These are phyloP conservation scores for Euplagia quadripunctaria DNA, from an alignment of 2,888 invertebrate genomes.

Conservation along the genomic window DNA sequence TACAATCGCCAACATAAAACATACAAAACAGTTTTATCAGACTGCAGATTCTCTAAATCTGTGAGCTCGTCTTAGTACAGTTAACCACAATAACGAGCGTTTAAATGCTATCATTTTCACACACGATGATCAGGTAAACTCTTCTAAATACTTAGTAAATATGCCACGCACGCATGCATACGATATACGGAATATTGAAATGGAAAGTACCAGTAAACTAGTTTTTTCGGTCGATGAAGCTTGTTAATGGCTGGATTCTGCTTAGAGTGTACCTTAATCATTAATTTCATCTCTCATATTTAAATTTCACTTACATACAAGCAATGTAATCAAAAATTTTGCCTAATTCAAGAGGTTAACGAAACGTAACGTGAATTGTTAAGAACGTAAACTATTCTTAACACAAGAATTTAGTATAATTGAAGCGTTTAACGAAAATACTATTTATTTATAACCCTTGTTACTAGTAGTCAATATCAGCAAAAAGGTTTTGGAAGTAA, in stretches of 20 bases:
- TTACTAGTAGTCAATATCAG: no score
- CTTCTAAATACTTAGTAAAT: slow-evolving; percentile 15
- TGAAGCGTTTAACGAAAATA: no score
- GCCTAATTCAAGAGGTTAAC: no score
- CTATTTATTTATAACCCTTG: no score
- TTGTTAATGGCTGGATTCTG: neutral
- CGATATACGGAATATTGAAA: slow-evolving; percentile 20
- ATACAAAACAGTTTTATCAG: slow-evolving; percentile 18
- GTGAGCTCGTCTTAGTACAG: slow-evolving; percentile 27
- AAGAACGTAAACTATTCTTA: no score
- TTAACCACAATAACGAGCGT: slow-evolving; percentile 45
- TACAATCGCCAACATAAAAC: slow-evolving; percentile 18
- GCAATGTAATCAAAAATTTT: no score
- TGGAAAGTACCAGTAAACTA: slow-evolving; percentile 9
- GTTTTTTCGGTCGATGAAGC: slow-evolving; percentile 24
- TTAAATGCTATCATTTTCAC: slow-evolving; percentile 46
- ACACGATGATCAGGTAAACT: slow-evolving; percentile 36
- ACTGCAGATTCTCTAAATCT: slow-evolving; percentile 18
- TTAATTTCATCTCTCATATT: no score
- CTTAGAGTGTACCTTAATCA: neutral
- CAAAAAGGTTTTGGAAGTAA: no score
- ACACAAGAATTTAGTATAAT: no score
- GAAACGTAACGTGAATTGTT: no score
- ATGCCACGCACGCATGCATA: slow-evolving; percentile 35
- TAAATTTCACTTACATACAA: no score